Evolutionary conservation across 2,888 invertebrate species (phyloP), one percentile per base, ranked within the genome.

Genomic region (Xylota sylvarum): DNA sequence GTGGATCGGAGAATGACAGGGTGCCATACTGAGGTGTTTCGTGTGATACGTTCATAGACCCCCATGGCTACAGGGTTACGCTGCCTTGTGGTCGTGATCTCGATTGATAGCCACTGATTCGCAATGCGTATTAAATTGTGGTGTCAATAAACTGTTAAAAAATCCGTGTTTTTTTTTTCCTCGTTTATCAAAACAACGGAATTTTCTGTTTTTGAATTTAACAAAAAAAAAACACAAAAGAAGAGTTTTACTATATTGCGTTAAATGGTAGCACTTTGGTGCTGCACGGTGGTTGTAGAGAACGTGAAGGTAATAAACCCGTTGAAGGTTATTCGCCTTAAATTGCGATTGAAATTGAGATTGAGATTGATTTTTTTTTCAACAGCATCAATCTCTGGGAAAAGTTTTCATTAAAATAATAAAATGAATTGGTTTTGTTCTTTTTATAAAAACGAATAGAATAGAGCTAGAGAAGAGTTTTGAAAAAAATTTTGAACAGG

Each of bases 131-230:
- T 10, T 27, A 17, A n/a, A 10, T 23, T 17, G 9, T 35, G 17
- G 35, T 52, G 80, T 86, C 85, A 86, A 81, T 32, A 72, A 86
- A 86, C 81, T 86, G 40, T 35, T 9, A 19, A 70, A 35, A 72
- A 52, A n/a, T n/a, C 43, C 7, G 27, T 12, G 5, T 60, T 60
- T 30, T 70, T 46, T 35, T 12, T 27, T 67, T 48, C 19, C 27
- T 46, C 17, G 40, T 62, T 60, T 30, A 35, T 72, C 55, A 79
- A 70, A 72, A 60, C 78, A 73, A 10, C 27, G 74, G 43, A 58
- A 58, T 50, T 62, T 84, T 10, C 50, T 73, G 40, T 37, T 84
- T 85, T 58, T 19, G 67, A 79, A 55, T 80, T 80, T 14, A 14
- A 73, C n/a, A n/a, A n/a, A n/a, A n/a, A n/a, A n/a, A n/a, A n/a